Percentiles rank a stretch among this genome's conserved stretches.
Evolutionary conservation across 2,888 invertebrate species (phyloP).

Genomic region (Meiosimyza decipiens): DNA sequence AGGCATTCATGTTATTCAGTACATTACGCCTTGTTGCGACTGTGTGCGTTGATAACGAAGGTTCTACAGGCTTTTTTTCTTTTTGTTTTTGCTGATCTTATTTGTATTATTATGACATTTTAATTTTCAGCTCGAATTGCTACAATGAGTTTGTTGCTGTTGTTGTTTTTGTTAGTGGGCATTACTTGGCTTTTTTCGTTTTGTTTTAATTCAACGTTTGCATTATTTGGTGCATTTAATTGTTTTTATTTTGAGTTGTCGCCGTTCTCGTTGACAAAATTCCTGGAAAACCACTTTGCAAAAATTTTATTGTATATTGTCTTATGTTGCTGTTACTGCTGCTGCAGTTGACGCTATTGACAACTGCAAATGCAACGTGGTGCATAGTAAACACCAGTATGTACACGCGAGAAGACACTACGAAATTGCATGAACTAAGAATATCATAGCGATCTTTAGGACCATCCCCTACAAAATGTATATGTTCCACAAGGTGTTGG

Average conservation of each 20-base stretch:
- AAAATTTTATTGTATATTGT: constrained; percentile 41
- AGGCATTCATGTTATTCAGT: constrained; percentile 14
- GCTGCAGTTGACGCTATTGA: constrained; percentile 1
- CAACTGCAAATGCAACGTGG: constrained; percentile 13
- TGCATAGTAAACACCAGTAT: no score
- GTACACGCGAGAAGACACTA: no score
- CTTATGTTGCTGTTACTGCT: constrained; percentile 10
- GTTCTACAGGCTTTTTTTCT: not conserved
- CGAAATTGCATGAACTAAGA: no score
- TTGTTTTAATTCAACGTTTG: constrained; percentile 21
- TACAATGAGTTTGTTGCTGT: constrained; percentile 28
- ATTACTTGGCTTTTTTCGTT: constrained; percentile 13
- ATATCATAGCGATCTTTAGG: no score
- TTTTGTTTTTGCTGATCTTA: constrained; percentile 19
- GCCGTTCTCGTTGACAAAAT: constrained; percentile 43
- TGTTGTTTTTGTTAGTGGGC: not conserved
- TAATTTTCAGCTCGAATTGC: constrained; percentile 29
- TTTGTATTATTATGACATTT: constrained; percentile 32
- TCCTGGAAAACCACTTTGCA: constrained; percentile 59
- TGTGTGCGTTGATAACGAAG: no score
- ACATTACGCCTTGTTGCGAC: no score
- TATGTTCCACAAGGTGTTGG: no score
- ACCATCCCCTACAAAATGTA: no score
- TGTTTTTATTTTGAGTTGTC: constrained; percentile 8
- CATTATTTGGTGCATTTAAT: constrained; percentile 29